Evolutionary conservation across 2,113 vertebrate species (phyloP).

Genomic region (Microcebus murinus): DNA sequence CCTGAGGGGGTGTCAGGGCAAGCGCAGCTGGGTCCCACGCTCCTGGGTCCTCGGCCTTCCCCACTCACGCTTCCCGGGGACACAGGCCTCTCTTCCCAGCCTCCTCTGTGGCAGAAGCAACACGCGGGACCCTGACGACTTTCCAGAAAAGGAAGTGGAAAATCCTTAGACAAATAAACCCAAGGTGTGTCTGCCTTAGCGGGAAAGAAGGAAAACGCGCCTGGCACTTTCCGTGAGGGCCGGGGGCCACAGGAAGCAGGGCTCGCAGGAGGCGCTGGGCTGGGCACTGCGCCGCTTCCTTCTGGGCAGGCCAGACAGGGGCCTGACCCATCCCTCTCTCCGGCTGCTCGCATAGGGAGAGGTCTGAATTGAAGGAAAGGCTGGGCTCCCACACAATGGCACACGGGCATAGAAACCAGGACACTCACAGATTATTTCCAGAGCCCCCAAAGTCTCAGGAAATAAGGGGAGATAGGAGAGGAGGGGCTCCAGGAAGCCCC

Average conservation of each 20-base stretch:
- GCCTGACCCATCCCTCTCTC: slow-evolving; percentile 20
- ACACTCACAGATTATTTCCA: slow-evolving; percentile 21
- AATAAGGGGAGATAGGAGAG: slow-evolving; percentile 56
- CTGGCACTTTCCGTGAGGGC: background rate
- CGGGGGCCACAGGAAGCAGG: background rate
- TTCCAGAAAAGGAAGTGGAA: slow-evolving; percentile 72
- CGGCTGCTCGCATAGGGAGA: background rate
- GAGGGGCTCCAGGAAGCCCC: slow-evolving; percentile 19
- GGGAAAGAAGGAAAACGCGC: background rate
- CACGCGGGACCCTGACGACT: background rate
- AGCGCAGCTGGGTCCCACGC: background rate
- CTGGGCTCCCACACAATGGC: slow-evolving; percentile 58
- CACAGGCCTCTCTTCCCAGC: background rate
- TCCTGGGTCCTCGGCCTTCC: background rate
- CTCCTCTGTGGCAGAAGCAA: background rate
- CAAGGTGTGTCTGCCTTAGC: background rate
- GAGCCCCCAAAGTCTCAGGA: slow-evolving; percentile 35
- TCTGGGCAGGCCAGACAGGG: background rate
- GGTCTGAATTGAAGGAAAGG: slow-evolving; percentile 68
- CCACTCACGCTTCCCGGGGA: background rate
- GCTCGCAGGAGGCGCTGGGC: background rate
- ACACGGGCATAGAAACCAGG: background rate
- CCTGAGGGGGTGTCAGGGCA: background rate
- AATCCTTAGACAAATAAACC: slow-evolving; percentile 52
- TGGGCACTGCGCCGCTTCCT: background rate